Conservation (phyloP, 2,797 vertebrate genomes). For the Myotis myotis region DNA sequence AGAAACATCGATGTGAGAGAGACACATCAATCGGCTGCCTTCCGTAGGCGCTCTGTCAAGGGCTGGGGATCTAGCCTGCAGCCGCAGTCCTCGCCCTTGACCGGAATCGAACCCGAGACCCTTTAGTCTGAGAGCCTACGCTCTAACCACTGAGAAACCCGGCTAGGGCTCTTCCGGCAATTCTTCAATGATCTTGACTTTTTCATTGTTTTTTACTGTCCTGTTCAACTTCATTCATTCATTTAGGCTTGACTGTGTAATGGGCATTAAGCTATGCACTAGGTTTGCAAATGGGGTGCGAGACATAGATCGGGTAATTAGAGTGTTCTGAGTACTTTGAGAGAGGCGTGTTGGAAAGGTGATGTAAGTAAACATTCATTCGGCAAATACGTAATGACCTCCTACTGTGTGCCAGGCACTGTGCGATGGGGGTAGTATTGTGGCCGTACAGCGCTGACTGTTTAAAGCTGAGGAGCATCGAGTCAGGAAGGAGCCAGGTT, state of each 20-base stretch:
- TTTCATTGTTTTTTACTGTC: not conserved
- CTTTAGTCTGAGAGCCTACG: too few relatives aligned
- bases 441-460: not conserved
- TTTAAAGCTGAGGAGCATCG: not conserved
- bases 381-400: too few relatives aligned
- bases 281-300: not conserved
- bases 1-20: too few relatives aligned
- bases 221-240: not conserved
- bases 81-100: too few relatives aligned
- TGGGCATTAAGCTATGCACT: fast-evolving
- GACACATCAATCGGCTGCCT: too few relatives aligned
- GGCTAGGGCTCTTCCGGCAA: not conserved
- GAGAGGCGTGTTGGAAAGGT: not conserved
- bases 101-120: too few relatives aligned
- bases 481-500: not conserved
- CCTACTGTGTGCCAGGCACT: not conserved
- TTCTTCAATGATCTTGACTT: not conserved
- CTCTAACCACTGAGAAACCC: too few relatives aligned
- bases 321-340: not conserved
- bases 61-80: too few relatives aligned
- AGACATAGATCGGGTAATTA: not conserved
- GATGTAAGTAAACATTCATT: not conserved
- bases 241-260: too few relatives aligned
- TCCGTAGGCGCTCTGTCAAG: too few relatives aligned
- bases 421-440: not conserved